phyloP scores from a whole-genome alignment of 2,113 vertebrate genomes.

The Dromaius novaehollandiae region DNA sequence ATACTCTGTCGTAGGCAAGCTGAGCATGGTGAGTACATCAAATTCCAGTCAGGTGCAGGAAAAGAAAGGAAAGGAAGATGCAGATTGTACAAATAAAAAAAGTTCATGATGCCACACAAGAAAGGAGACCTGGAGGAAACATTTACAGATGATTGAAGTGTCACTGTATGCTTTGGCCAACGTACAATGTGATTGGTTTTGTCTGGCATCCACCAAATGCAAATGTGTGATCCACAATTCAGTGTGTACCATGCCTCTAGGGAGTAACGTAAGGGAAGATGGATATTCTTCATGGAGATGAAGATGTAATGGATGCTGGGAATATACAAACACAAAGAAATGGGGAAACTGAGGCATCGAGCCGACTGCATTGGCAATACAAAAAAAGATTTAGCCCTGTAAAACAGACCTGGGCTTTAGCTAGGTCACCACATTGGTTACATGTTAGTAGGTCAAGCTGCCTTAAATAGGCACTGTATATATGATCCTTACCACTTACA shows the following conservation, averaged over 20 bases:
- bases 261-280: neutral
- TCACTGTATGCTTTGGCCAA: neutral
- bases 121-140: neutral
- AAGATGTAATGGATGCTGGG: neutral
- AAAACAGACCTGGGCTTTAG: neutral
- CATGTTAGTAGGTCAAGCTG: neutral
- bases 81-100: neutral
- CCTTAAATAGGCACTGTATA: neutral
- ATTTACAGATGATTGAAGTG: neutral
- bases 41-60: neutral
- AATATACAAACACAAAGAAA: neutral
- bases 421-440: neutral
- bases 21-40: neutral
- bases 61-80: neutral
- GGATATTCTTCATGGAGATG: neutral
- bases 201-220: neutral
- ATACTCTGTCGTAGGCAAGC: neutral
- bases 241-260: neutral
- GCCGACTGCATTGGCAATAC: neutral
- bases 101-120: neutral
- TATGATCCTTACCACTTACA: rapidly evolving
- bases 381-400: neutral
- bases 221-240: neutral
- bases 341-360: neutral
- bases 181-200: neutral